Base-by-base conservation (phyloP, 2,113 vertebrate genomes). In the Prochilodus magdalenae region DNA sequence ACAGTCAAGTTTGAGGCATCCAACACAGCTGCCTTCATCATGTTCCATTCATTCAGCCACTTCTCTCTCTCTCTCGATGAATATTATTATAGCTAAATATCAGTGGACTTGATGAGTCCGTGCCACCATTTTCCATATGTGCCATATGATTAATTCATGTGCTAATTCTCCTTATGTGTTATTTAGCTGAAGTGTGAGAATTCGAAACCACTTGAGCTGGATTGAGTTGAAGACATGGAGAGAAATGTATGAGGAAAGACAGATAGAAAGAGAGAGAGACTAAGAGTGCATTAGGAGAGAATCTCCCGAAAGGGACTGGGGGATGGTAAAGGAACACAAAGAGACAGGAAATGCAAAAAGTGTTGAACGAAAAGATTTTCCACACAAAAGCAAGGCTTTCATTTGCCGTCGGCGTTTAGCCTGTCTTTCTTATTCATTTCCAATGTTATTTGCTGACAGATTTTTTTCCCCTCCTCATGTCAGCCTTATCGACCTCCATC, bases 401-500 rank as follows among this genome's bases (percentile, higher is more conserved):
- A 67, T 57, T 67, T 86, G 86, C 85, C 81, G 59, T 65, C 73
- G 83, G 85, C 75, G 87, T 89, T 92, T 89, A 82, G 89, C 90
- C 83, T 88, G 78, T 82, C 24, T 13, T 60, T 13, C 79, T 87
- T 63, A 84, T 91, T 90, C 86, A 79, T 88, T 85, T 85, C 82
- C 47, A 13, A 29, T 59, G 80, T 88, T 84, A 88, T 86, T 87
- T 49, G 79, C 49, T 86, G 69, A 80, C 59, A 6, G 63, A 4
- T 36, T 4, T 36, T 36, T 29, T 76, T 62, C 8, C 69, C 81
- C 44, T 20, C 22, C 67, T 33, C 30, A 60, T 22, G 7, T 26
- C 24, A 2, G 62, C 51, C 83, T 89, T 87, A 89, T 91, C 44
- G 70, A 87, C 70, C 75, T 30, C 26, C 73, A 66, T 51, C 75